Evolutionary conservation across 1,140 invertebrate species (phyloP), one percentile per base, ranked within the genome.

Genomic region (Neotoxoptera formosana): DNA sequence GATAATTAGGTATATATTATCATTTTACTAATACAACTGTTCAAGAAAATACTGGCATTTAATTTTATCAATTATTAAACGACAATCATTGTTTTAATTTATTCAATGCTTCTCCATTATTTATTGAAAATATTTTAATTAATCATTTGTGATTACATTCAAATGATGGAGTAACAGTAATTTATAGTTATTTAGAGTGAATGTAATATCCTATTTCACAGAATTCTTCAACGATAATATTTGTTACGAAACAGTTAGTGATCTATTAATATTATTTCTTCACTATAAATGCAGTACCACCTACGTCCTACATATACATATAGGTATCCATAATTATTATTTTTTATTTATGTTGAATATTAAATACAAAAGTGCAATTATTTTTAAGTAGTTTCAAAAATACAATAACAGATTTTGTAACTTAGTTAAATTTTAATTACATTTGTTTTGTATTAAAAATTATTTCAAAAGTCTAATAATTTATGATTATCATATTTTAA

Each of bases 41-140:
- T n/a, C 60, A n/a, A n/a, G 30, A 4, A 67, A 7, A 30, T 60
- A 67, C 14, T 3, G 6, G 14, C 11, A 14, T 67, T n/a, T n/a
- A 14, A 67, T 67, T 30, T 6, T n/a, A 67, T 67, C 3, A 67
- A 17, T 67, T 67, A 67, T 67, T 67, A n/a, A 67, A 17, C 30
- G 14, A 67, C 60, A 67, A n/a, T 67, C 60, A 67, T n/a, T 67
- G 30, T 67, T n/a, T 67, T 14, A 67, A n/a, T 67, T 67, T 11
- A 2, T 67, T n/a, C 3, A 67, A 67, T n/a, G 11, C 11, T 67
- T 14, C 14, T n/a, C 11, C 30, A 67, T 67, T 11, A n/a, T 67
- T 67, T 67, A 67, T 67, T 67, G 30, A n/a, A n/a, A n/a, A 67
- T 67, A 67, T 67, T 67, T 67, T n/a, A 67, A 67, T n/a, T n/a